A percentile compares a stretch with the other conserved stretches of the same genome.
These are phyloP conservation scores for Lasaia peninsularis DNA, from an alignment of 1,140 invertebrate species.

Conservation along the genomic window DNA sequence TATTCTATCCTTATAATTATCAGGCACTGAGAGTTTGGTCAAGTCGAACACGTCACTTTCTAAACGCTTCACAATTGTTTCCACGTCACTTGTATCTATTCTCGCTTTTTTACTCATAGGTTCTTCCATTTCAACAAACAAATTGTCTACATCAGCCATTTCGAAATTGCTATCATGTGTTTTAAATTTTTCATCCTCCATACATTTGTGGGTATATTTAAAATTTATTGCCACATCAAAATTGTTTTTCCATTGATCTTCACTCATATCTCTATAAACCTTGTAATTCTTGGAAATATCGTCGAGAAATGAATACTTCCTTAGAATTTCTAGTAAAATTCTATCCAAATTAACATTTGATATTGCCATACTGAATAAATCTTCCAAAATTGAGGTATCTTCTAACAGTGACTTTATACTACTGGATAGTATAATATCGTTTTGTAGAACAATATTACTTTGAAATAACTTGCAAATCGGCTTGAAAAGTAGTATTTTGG, in stretches of 20 bases:
- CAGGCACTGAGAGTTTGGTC: conserved; percentile 32
- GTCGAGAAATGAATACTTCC: conserved; percentile 14
- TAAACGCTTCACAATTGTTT: conserved; percentile 38
- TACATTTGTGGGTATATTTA: not conserved
- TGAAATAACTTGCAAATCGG: conserved; percentile 34
- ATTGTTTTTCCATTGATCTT: not conserved
- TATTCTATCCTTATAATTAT: conserved; percentile 38
- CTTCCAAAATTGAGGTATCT: conserved; percentile 8
- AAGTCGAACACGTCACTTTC: conserved; percentile 38
- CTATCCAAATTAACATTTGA: conserved; percentile 27
- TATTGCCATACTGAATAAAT: conserved; percentile 8
- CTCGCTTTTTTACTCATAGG: conserved; percentile 50
- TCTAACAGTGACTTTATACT: too few relatives aligned
- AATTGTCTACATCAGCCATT: conserved; percentile 41
- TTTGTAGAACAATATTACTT: not conserved
- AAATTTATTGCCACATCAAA: not conserved
- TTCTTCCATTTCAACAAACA: conserved; percentile 46
- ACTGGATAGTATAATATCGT: not conserved
- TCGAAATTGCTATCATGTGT: conserved; percentile 44
- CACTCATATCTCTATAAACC: not conserved
- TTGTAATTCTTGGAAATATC: conserved; percentile 2
- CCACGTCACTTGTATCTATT: conserved; percentile 32
- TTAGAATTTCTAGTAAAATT: conserved; percentile 26
- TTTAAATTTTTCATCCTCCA: not conserved
- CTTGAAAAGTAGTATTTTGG: conserved; percentile 40